Percentiles rank a stretch among this genome's conserved stretches.
Evolutionary conservation across 2,888 invertebrate species (phyloP).

Genomic region (Gisinianus flammeolus): DNA sequence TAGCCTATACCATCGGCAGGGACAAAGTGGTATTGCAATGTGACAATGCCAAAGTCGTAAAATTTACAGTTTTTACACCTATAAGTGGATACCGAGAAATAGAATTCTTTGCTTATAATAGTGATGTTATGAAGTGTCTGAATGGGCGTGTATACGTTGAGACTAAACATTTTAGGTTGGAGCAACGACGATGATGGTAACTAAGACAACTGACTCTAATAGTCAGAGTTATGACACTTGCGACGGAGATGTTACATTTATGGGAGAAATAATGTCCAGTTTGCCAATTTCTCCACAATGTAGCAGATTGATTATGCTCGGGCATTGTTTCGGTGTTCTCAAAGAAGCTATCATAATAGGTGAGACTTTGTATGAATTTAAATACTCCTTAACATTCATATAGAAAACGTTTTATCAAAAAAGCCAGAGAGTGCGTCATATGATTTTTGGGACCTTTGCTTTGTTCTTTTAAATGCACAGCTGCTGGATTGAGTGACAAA

Average conservation of each 20-base stretch:
- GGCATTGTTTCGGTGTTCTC: slow-evolving; percentile 84
- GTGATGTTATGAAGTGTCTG: background rate
- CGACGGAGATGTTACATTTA: slow-evolving; percentile 87
- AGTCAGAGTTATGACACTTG: slow-evolving; percentile 61
- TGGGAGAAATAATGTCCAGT: slow-evolving; percentile 81
- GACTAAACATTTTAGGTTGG: slow-evolving; percentile 40
- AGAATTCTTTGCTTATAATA: no score
- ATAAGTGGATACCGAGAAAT: no score
- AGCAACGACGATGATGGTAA: slow-evolving; percentile 44
- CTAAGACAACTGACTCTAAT: background rate
- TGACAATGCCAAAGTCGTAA: no score
- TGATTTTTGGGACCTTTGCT: no score
- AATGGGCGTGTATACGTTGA: background rate
- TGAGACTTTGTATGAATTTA: slow-evolving; percentile 59
- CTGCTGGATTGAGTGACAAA: slow-evolving; percentile 81
- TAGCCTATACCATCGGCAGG: no score
- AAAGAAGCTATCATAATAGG: slow-evolving; percentile 86
- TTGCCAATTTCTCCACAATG: slow-evolving; percentile 83
- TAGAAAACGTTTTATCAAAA: no score
- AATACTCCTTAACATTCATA: no score
- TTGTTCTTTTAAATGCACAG: no score
- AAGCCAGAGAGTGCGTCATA: no score
- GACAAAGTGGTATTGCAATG: no score
- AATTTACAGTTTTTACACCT: no score
- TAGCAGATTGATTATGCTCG: slow-evolving; percentile 82